Evolutionary conservation across 64 coral and sea anemone species (phyloP).

Genomic region (Platygyra sinensis): DNA sequence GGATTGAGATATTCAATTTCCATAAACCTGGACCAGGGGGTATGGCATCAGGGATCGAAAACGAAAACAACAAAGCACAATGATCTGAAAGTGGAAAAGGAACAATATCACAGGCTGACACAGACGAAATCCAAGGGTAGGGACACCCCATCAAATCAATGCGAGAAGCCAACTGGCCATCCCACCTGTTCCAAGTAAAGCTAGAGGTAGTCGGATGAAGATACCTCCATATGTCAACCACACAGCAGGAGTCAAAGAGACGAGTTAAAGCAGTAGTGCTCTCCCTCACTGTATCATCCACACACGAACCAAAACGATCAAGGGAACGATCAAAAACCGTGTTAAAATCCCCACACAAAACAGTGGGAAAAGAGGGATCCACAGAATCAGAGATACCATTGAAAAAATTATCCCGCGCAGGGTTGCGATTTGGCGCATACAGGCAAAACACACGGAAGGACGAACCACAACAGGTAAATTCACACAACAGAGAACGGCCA

Average conservation of each 20-base stretch:
- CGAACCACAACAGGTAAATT: background rate
- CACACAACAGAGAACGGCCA: background rate
- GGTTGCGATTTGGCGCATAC: constrained; percentile 34
- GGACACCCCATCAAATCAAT: background rate
- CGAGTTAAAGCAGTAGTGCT: background rate
- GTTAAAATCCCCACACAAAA: background rate
- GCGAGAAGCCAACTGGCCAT: background rate
- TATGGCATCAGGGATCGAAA: background rate
- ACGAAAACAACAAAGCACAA: constrained; percentile 7
- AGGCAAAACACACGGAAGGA: background rate
- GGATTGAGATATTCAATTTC: constrained; percentile 19
- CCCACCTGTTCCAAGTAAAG: background rate
- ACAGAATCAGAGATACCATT: background rate
- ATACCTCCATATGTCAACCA: background rate
- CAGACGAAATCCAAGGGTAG: background rate
- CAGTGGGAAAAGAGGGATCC: background rate
- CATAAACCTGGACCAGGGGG: constrained; percentile 11
- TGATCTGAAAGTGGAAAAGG: constrained; percentile 55
- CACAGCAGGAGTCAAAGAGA: background rate
- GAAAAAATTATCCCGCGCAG: background rate
- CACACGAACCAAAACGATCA: background rate
- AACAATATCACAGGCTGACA: background rate
- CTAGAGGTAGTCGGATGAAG: background rate
- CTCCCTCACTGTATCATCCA: background rate
- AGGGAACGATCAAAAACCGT: background rate